phyloP scores from a whole-genome alignment of 2,888 invertebrate genomes.

The Phorcus lineatus region DNA sequence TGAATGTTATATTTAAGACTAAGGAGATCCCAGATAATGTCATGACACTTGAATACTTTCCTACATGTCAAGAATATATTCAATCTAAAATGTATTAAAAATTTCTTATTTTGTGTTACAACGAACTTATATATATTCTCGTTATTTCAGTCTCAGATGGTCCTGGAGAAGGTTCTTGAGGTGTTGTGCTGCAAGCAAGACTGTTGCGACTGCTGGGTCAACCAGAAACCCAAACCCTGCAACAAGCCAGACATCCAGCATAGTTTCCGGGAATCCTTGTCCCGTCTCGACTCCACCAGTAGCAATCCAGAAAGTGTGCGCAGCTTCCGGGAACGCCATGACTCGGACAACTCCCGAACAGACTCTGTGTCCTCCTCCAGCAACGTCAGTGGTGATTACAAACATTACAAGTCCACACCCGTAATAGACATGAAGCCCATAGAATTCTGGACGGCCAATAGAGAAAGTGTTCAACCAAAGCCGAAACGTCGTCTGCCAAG shows the following conservation, averaged over 20 bases:
- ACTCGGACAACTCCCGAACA: slow-evolving; percentile 68
- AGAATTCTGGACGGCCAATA: slow-evolving; percentile 75
- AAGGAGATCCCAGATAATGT: too few relatives aligned
- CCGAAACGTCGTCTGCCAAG: slow-evolving; percentile 67
- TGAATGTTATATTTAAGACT: too few relatives aligned
- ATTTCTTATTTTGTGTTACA: too few relatives aligned
- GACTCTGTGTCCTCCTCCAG: slow-evolving; percentile 66
- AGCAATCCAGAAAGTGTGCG: slow-evolving; percentile 57
- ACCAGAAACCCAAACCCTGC: slow-evolving; percentile 47
- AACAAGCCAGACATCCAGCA: slow-evolving; percentile 67
- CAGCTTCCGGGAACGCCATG: slow-evolving; percentile 64
- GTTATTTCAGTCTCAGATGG: slow-evolving; percentile 41
- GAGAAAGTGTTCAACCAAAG: slow-evolving; percentile 73
- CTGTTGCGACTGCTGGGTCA: slow-evolving; percentile 63
- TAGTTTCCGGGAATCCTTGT: slow-evolving; percentile 61
- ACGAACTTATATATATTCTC: neutral
- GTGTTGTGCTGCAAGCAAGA: slow-evolving; percentile 58
- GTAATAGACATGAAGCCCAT: slow-evolving; percentile 76
- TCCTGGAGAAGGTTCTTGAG: slow-evolving; percentile 55
- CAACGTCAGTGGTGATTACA: slow-evolving; percentile 54
- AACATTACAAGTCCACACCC: slow-evolving; percentile 66
- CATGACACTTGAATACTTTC: too few relatives aligned
- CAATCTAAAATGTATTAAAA: too few relatives aligned
- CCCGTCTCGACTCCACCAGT: slow-evolving; percentile 62
- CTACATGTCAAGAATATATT: too few relatives aligned